Evolutionary conservation across 2,888 invertebrate species (phyloP), one percentile per base, ranked within the genome.

Genomic region (Perizoma affinitatum): DNA sequence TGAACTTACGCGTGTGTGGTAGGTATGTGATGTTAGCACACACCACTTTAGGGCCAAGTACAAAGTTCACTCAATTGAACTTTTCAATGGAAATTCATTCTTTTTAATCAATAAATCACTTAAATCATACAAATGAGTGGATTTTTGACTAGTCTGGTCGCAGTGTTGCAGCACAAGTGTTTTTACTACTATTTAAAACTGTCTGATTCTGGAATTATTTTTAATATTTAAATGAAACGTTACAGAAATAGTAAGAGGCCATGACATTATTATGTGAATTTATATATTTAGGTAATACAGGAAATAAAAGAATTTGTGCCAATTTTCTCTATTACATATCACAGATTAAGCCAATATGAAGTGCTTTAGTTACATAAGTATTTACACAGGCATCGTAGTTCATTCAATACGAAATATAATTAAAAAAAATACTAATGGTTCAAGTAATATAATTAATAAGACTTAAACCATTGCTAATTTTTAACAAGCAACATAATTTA

Each of bases 261-360:
- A 66, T 74, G 67, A 73, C 78, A 76, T 66, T 83, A 82, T 82
- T 83, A 82, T 83, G 78, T 77, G 74, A 54, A 73, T 63, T 61
- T 42, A 69, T 69, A 69, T 60, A 62, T 69, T 69, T 71, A 72
- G 63, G 68, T 58, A 43, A 70, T 66, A 53, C 63, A 61, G 69
- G 62, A 72, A 63, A 70, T 68, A 71, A 70, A 66, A 73, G 72
- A 61, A 45, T 75, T 79, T 80, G 82, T 82, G 82, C 80, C 75
- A 78, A 79, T 76, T 78, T 75, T 22, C 68, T 82, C 78, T 82
- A 83, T 80, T 77, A 78, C 79, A 80, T 87, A 90, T 90, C 90
- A 89, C 90, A 90, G 89, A 87, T 88, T 80, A 89, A 89, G 90
- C 88, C 87, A 86, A 87, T 85, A 82, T 81, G 84, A 79, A 82